Evolutionary conservation across 1,140 invertebrate genomes (phyloP).

Genomic region (Matsumurasca onukii): DNA sequence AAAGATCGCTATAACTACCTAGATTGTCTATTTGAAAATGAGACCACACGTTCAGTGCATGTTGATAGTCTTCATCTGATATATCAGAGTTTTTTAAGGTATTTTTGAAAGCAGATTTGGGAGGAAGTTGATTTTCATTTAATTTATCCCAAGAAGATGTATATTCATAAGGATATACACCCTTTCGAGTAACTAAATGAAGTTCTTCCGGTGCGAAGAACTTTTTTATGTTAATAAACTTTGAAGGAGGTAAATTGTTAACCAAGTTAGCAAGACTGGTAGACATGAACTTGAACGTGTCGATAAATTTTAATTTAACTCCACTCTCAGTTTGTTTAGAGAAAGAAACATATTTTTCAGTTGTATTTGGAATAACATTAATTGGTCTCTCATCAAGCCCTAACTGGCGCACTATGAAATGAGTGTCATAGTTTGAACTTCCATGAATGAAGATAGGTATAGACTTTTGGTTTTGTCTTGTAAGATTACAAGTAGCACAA

Average conservation of each 20-base stretch:
- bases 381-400: constrained; percentile 19
- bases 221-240: constrained; percentile 22
- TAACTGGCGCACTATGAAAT: constrained; percentile 28
- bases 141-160: constrained; percentile 43
- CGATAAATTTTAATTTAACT: constrained; percentile 30
- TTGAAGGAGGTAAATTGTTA: constrained; percentile 14
- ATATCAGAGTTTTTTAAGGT: constrained; percentile 43
- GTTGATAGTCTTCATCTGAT: constrained; percentile 46
- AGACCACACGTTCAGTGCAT: constrained; percentile 50
- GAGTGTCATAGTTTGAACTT: constrained; percentile 27
- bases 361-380: constrained; percentile 28
- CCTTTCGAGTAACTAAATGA: constrained; percentile 40
- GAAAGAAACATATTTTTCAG: constrained; percentile 29
- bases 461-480: constrained; percentile 18
- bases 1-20: constrained; percentile 45
- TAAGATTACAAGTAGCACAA: constrained; percentile 25
- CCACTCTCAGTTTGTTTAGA: constrained; percentile 17
- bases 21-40: constrained; percentile 45
- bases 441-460: constrained; percentile 21
- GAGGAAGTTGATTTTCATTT: constrained; percentile 44
- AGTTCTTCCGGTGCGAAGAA: constrained; percentile 32
- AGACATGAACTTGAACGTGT: constrained; percentile 23
- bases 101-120: constrained; percentile 43
- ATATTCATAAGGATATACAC: constrained; percentile 45
- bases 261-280: constrained; percentile 10